These are phyloP conservation scores for Benthosema pterotum DNA, from an alignment of 2,797 vertebrate genomes.

Conservation along the genomic window DNA sequence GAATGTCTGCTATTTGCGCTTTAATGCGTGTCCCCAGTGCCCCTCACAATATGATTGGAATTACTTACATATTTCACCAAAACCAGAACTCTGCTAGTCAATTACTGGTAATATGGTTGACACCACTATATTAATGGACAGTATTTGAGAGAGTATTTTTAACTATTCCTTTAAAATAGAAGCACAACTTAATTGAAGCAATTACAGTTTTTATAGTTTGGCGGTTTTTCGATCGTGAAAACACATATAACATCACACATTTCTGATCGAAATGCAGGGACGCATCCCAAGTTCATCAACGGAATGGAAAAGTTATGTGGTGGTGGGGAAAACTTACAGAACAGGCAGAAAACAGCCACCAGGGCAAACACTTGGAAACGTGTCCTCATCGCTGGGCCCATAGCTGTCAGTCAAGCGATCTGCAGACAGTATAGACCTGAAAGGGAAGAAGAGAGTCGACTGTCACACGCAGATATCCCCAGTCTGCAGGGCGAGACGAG, in stretches of 20 bases:
- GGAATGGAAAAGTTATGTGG: neutral
- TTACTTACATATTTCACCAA: too few relatives aligned
- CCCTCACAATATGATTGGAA: too few relatives aligned
- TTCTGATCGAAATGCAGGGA: conserved; percentile 1
- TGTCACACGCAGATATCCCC: conserved; percentile 61
- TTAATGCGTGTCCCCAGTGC: too few relatives aligned
- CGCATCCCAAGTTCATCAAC: neutral
- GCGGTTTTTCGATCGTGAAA: neutral
- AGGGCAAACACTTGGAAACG: conserved; percentile 53
- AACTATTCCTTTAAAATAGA: too few relatives aligned
- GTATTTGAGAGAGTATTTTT: too few relatives aligned
- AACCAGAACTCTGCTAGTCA: too few relatives aligned
- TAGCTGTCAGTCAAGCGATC: conserved; percentile 74
- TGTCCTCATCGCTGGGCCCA: conserved; percentile 62
- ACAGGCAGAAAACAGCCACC: conserved; percentile 53
- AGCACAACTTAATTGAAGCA: neutral
- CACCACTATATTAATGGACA: too few relatives aligned
- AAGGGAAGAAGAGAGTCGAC: conserved; percentile 55
- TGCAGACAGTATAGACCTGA: conserved; percentile 74
- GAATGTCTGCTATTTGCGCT: too few relatives aligned
- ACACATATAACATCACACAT: neutral
- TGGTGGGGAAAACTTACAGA: conserved; percentile 67
- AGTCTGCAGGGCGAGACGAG: conserved; percentile 35
- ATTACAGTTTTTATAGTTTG: neutral
- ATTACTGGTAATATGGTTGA: too few relatives aligned